Evolutionary conservation across 1,140 invertebrate species (phyloP), one percentile per base, ranked within the genome.

Genomic region (Vollenhovia emeryi): DNA sequence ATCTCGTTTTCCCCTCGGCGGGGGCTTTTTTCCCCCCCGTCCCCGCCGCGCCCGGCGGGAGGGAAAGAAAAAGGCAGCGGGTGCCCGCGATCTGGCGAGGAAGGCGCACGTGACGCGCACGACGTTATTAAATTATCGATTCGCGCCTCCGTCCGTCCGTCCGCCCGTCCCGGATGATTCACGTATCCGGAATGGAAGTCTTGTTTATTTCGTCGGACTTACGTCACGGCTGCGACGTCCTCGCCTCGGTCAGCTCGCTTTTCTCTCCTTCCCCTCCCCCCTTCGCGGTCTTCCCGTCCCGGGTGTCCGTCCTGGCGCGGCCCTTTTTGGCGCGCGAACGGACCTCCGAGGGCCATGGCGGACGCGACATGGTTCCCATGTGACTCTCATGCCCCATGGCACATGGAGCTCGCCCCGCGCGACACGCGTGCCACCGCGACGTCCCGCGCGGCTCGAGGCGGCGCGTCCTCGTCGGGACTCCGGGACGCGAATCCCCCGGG

Each of bases 351-450:
- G n/a, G 18, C 15, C 30, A 68, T 48, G 60, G 60, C 30, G 30
- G 43, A 78, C 64, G 24, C 33, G 9, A 24, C 7, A 27, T 7
- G 24, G 18, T 73, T 21, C 48, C 92, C 92, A 92, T 92, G 92
- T 92, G 92, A 92, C 91, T 91, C 64, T 83, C 92, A 92, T 89
- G 92, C 91, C 62, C 86, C 84, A n/a, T 66, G 24, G 24, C 87
- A 82, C 85, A 90, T 90, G 88, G 80, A 43, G 7, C n/a, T 43
- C 18, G 13, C n/a, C n/a, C n/a, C n/a, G n/a, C n/a, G n/a, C n/a
- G n/a, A n/a, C n/a, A n/a, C n/a, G n/a, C n/a, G n/a, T n/a, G n/a
- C n/a, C n/a, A n/a, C n/a, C 21, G 74, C 5, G 3, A 33, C 18
- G 45, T 2, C 2, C 0, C 3, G 3, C 27, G 13, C 4, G n/a